These are phyloP conservation scores for Abscondita cerata DNA, from an alignment of 2,888 invertebrate species.

Conservation along the genomic window DNA sequence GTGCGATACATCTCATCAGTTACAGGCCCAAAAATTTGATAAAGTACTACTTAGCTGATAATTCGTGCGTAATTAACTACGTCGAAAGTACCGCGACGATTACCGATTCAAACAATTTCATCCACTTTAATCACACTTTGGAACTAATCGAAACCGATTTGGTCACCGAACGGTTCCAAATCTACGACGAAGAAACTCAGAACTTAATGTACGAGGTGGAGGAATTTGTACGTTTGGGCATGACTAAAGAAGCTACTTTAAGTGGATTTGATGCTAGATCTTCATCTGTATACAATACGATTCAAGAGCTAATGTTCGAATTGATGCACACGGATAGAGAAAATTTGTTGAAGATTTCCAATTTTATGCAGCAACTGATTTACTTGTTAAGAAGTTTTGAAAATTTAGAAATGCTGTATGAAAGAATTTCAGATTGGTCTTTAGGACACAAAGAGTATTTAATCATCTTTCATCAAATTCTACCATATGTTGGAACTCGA, in stretches of 20 bases:
- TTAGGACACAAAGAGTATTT: background rate
- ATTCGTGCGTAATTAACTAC: too few relatives aligned
- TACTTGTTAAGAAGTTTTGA: background rate
- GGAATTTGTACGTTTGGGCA: background rate
- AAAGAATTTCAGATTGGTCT: conserved; percentile 1
- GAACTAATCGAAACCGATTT: conserved; percentile 43
- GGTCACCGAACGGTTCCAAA: conserved; percentile 41
- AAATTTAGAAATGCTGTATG: background rate
- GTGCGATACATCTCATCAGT: too few relatives aligned
- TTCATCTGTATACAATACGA: background rate
- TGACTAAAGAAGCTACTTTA: background rate
- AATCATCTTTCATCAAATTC: conserved; percentile 54
- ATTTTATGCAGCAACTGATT: too few relatives aligned
- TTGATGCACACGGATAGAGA: too few relatives aligned
- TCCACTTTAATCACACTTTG: conserved; percentile 39
- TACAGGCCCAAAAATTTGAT: too few relatives aligned
- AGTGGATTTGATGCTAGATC: background rate
- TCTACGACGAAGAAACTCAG: conserved; percentile 44
- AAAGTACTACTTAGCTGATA: too few relatives aligned
- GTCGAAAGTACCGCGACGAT: too few relatives aligned
- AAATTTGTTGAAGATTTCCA: background rate
- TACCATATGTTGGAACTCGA: conserved; percentile 58
- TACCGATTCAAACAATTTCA: too few relatives aligned
- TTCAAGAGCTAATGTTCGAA: background rate
- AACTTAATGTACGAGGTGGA: conserved; percentile 16